Evolutionary conservation across 92 coral and sea anemone genomes (phyloP), one percentile per base, ranked within the genome.

Genomic region (Siderastrea radians): DNA sequence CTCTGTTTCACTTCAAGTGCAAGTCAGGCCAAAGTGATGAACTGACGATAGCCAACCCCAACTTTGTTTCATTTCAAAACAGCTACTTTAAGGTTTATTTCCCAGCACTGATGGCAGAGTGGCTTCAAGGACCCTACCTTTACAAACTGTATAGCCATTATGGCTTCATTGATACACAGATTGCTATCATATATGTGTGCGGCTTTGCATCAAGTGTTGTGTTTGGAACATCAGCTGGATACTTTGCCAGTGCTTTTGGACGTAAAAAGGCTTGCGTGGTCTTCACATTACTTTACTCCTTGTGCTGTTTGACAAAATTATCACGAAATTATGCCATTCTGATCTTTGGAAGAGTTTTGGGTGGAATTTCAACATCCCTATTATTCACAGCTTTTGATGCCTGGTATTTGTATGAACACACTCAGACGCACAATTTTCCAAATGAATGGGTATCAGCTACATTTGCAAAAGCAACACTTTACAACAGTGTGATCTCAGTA

Each of bases 361-460:
- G 99, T 58, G 99, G 99, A 53, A 84, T 97, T n/a, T 97, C 99
- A 1, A 97, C 98, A 10, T 97, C 99, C 0, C 84, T 96, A 77
- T 82, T 97, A 59, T 97, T 97, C 82, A 95, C 98, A 1, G 98
- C 99, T 14, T 97, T 97, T 84, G 99, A 97, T 60, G 93, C 98
- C 2, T 97, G 99, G 99, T 97, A 97, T 64, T 96, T 97, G 63
- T 94, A 94, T 68, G 98, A 97, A 79, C 99, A 97, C 90, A 93
- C 97, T 2, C 98, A 97, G 79, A 92, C 94, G 72, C 96, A 97
- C 50, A 98, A 91, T 77, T 97, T 97, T 72, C 99, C 99, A 64
- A 85, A 73, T 7, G 99, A 97, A 58, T 97, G 99, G 99, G 94
- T 97, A 8, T 79, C 98, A 9, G 92, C 80, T 44, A 95, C 99